Percentiles rank a stretch among this genome's conserved stretches.
Conservation (phyloP, 2,113 vertebrate genomes). For the Bujurquina vittata region DNA sequence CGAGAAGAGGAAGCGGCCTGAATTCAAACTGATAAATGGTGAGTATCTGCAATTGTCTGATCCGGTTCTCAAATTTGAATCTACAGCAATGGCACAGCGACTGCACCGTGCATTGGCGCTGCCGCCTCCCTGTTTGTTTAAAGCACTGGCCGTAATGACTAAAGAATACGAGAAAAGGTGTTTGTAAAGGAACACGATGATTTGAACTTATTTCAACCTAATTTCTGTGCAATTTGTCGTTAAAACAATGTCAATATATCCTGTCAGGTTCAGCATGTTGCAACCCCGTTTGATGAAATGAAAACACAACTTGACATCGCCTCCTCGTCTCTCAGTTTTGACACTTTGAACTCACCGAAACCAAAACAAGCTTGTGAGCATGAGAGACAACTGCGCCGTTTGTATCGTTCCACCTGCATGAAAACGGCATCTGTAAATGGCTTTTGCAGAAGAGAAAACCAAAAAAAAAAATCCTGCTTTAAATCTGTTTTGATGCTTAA, state of each 20-base stretch:
- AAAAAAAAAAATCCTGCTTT: not conserved
- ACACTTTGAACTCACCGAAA: too few relatives aligned
- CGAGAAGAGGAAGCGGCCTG: constrained; percentile 11
- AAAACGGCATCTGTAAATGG: not conserved
- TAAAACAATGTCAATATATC: not conserved
- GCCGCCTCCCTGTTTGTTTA: not conserved
- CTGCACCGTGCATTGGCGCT: not conserved
- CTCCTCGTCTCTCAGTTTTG: too few relatives aligned
- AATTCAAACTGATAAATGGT: constrained; percentile 39
- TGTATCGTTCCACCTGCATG: not conserved
- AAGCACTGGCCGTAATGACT: not conserved
- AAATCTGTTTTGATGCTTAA: not conserved
- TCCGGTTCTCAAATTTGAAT: constrained; percentile 34
- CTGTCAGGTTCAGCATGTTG: not conserved
- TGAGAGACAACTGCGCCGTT: not conserved
- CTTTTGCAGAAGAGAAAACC: not conserved
- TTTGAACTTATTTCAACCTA: not conserved
- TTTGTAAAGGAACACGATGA: not conserved
- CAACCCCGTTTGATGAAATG: not conserved
- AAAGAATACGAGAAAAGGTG: not conserved
- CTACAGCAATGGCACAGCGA: not conserved
- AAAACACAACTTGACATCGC: too few relatives aligned
- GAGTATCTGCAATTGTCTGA: constrained; percentile 6
- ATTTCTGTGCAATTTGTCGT: not conserved
- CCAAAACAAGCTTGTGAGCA: not conserved